Evolutionary conservation across 2,797 vertebrate genomes (phyloP), one percentile per base, ranked within the genome.

Genomic region (Eleutherodactylus coqui): DNA sequence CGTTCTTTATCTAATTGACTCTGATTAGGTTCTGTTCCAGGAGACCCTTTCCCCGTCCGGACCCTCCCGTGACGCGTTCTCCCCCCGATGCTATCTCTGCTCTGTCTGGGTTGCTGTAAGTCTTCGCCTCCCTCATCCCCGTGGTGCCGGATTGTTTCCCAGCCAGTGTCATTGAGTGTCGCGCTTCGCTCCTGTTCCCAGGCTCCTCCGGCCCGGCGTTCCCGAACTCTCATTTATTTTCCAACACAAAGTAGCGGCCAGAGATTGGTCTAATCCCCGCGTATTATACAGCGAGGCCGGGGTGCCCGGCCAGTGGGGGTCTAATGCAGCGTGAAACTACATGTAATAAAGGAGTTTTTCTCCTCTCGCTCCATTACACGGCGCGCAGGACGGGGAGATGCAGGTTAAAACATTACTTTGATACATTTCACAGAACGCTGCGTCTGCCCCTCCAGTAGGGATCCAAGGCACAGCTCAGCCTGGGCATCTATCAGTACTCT

Each of bases 181-280:
- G 13, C 21, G 32, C 27, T 11, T 43, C 67, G 24, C 80, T 73
- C 49, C 1, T 24, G 69, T 75, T 83, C 53, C 81, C 49, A 17
- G 49, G 29, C 27, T 55, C 67, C 32, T 27, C 64, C 8, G 34
- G 21, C 45, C 16, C 13, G 4, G 21, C 10, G 8, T 19, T 69
- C 58, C 62, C 17, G 19, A 29, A 4, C 69, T 75, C 82, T 84
- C 82, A 77, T 84, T 76, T 84, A 84, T 84, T 76, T 84, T 77
- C 73, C 55, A 38, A 76, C 67, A 32, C 21, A 45, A 41, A 75
- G 82, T 60, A 83, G 36, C 7, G 58, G 53, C 34, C 51, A 16
- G 11, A 27, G 43, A 84, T 77, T 27, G 38, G 32, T 16, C 4
- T 77, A 77, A 84, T 84, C 70, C 27, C 47, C 11, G 82, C 1